A percentile compares a stretch with the other conserved stretches of the same genome.
Conservation (phyloP, 2,797 vertebrate species). For the Peromyscus aztecus region DNA sequence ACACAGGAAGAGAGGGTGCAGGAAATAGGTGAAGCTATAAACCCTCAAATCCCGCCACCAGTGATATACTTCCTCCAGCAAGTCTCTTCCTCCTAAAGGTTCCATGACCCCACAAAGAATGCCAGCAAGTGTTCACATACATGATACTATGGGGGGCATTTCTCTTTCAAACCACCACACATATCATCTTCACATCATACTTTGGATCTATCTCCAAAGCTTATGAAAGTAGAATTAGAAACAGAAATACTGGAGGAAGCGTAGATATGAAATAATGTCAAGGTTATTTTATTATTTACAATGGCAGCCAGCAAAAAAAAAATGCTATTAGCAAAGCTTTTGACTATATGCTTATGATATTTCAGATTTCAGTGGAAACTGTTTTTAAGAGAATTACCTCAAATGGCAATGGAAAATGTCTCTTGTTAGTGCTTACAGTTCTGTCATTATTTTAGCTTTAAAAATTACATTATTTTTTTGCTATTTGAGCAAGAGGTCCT, state of each 20-base stretch:
- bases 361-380: constrained; percentile 15
- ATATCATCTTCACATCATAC: constrained; percentile 23
- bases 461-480: neutral
- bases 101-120: neutral
- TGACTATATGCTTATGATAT: constrained; percentile 15
- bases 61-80: neutral
- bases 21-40: neutral
- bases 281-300: constrained; percentile 73
- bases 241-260: constrained; percentile 55
- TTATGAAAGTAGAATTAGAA: constrained; percentile 79
- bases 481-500: neutral
- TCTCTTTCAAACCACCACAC: neutral
- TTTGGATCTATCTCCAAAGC: constrained; percentile 70
- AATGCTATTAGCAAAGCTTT: constrained; percentile 46
- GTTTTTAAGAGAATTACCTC: neutral
- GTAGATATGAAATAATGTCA: constrained; percentile 42
- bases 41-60: neutral
- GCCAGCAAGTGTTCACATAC: neutral
- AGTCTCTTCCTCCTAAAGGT: neutral
- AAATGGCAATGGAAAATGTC: neutral
- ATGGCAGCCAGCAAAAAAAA: constrained; percentile 16
- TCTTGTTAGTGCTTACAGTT: neutral
- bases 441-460: neutral
- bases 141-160: no score
- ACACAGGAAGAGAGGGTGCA: neutral